phyloP scores from a whole-genome alignment of 2,113 vertebrate genomes.

The Cariama cristata region DNA sequence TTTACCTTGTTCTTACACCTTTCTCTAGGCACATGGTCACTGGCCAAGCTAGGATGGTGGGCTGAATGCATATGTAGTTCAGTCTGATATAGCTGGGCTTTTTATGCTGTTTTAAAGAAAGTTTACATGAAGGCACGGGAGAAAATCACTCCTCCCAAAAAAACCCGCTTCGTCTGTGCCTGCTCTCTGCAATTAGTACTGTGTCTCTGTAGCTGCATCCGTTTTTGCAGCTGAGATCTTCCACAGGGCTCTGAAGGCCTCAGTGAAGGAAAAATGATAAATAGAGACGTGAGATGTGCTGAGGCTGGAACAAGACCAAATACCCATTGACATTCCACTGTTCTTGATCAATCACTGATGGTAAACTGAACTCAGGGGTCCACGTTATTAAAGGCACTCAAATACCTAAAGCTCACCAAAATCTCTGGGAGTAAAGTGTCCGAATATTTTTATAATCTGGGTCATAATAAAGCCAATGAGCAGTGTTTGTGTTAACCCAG shows the following conservation, averaged over 20 bases:
- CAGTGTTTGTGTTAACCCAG: not conserved
- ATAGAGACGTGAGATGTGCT: not conserved
- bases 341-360: not conserved
- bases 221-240: not conserved
- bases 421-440: not conserved
- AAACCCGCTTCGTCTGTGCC: not conserved
- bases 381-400: not conserved
- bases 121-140: not conserved
- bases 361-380: not conserved
- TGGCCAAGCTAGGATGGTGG: not conserved
- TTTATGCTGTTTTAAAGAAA: not conserved
- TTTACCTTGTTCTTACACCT: not conserved
- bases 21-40: not conserved
- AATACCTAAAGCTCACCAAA: not conserved
- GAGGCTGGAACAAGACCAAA: not conserved
- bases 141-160: not conserved
- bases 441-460: not conserved
- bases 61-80: not conserved
- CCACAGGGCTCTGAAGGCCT: not conserved
- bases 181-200: not conserved
- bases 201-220: not conserved
- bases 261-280: not conserved
- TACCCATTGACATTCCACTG: not conserved
- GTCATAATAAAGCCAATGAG: not conserved
- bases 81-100: fast-evolving